Evolutionary conservation across 2,113 vertebrate genomes (phyloP), one percentile per base, ranked within the genome.

Genomic region (Rhea pennata): DNA sequence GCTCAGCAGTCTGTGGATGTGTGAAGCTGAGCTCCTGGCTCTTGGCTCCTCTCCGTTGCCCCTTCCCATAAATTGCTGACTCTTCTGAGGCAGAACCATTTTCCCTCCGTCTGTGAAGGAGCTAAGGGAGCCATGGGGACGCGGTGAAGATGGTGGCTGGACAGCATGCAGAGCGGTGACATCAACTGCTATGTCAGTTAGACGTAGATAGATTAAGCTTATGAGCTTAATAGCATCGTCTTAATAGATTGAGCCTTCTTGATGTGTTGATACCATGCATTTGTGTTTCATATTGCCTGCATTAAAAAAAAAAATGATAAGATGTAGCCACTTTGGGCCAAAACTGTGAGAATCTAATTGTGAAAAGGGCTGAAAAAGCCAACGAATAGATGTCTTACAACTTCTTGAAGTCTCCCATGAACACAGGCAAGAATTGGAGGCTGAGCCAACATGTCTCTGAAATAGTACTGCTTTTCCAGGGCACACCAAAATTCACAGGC

Each of bases 391-490:
- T 91, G 74, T 84, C 66, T 82, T 77, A 67, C 72, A 87, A 29
- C 74, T 82, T 88, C 58, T 89, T 78, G 80, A 95, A 95, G 78
- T 73, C 87, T 85, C 27, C 76, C 67, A 36, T 95, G 80, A 91
- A 95, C 91, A 96, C 81, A 89, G 87, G 67, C 31, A 62, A 73
- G 87, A 95, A 33, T n/a, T 64, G 66, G 74, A 92, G 53, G 42
- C 87, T 87, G 73, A 93, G 81, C 74, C 40, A 67, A 71, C 59
- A 20, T 91, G 33, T 76, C 22, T 89, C 74, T 87, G 84, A 83
- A 87, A 65, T 17, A 42, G 70, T 15, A 51, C 65, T 82, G 70
- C 10, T 0, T 88, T 80, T 92, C 93, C 87, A 80, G 50, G 75
- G 92, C 84, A 62, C 70, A 23, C 3, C 27, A 40, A 80, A 86